A percentile compares a stretch with the other conserved stretches of the same genome.
phyloP scores from a whole-genome alignment of 1,140 invertebrate genomes.

The Phenacoccus solenopsis region DNA sequence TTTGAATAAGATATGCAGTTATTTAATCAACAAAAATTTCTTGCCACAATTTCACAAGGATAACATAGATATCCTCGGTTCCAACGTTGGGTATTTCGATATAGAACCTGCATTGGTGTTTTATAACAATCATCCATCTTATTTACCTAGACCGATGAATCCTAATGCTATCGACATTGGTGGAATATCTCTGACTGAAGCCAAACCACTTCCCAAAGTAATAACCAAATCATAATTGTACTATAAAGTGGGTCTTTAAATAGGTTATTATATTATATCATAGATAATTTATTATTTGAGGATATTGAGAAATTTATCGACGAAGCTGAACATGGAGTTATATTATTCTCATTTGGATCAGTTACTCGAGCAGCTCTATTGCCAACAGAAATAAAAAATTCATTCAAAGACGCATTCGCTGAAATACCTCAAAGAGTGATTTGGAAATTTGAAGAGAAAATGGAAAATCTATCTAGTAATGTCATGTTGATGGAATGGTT shows the following conservation, averaged over 20 bases:
- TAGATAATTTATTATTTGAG: too few relatives aligned
- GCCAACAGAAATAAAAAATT: constrained; percentile 40
- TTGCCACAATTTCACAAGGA: background rate
- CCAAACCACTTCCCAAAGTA: constrained; percentile 23
- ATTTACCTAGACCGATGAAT: constrained; percentile 25
- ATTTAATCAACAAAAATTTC: background rate
- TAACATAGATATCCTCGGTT: background rate
- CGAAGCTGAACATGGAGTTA: constrained; percentile 42
- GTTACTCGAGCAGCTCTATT: constrained; percentile 32
- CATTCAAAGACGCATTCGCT: constrained; percentile 45
- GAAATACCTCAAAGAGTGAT: constrained; percentile 43
- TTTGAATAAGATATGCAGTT: background rate
- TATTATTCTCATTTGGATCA: constrained; percentile 55
- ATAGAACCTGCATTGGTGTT: constrained; percentile 10
- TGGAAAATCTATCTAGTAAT: constrained; percentile 38
- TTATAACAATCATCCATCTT: background rate
- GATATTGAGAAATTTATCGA: constrained; percentile 46
- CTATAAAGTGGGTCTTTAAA: too few relatives aligned
- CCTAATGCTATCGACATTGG: constrained; percentile 31
- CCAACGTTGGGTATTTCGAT: background rate
- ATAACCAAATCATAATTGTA: too few relatives aligned
- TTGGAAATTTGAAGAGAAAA: constrained; percentile 47
- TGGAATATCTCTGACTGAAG: constrained; percentile 27
- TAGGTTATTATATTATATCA: too few relatives aligned
- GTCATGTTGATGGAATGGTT: constrained; percentile 45